A percentile compares a stretch with the other conserved stretches of the same genome.
phyloP scores from a whole-genome alignment of 2,797 vertebrate genomes.

The Leptatherina wallacei region DNA sequence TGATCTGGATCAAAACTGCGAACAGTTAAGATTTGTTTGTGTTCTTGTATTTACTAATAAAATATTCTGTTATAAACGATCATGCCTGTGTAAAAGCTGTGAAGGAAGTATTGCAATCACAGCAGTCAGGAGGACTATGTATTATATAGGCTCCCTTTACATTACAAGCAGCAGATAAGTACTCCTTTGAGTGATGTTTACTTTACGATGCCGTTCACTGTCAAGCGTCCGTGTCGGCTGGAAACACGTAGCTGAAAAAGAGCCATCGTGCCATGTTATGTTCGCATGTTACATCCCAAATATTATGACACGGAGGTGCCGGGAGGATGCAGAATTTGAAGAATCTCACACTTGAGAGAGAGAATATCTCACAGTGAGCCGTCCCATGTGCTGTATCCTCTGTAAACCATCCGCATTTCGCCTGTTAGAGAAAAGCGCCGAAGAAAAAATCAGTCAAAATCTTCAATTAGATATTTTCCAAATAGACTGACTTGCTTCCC shows the following conservation, averaged over 20 bases:
- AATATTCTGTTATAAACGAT: background rate
- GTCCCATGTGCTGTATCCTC: background rate
- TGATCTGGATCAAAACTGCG: background rate
- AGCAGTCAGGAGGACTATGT: background rate
- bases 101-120: background rate
- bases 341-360: slow-evolving; percentile 45
- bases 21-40: background rate
- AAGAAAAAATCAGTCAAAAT: background rate
- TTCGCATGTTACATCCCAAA: slow-evolving; percentile 2
- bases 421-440: background rate
- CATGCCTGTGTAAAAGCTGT: background rate
- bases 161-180: background rate
- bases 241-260: background rate
- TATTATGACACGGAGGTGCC: slow-evolving; percentile 1
- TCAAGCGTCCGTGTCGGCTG: background rate
- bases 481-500: slow-evolving; percentile 8
- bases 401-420: background rate
- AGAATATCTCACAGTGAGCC: background rate
- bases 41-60: background rate
- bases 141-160: background rate
- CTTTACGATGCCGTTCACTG: background rate
- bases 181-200: background rate
- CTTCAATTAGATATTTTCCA: background rate
- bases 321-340: slow-evolving; percentile 16
- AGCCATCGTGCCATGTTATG: background rate